phyloP scores from a whole-genome alignment of 2,113 vertebrate genomes.

The Ciconia maguari region DNA sequence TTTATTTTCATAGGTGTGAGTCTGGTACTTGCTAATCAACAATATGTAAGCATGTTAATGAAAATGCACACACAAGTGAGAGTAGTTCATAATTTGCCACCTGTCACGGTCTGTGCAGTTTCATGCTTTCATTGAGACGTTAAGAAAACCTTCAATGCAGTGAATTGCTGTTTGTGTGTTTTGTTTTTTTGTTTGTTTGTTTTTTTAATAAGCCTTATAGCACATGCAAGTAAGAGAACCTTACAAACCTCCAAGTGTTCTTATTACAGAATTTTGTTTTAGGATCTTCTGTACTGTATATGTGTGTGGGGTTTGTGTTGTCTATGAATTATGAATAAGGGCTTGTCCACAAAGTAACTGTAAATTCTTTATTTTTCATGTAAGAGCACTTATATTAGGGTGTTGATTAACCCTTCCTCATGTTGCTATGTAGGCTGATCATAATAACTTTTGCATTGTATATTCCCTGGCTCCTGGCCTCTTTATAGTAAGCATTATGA shows the following conservation, averaged over 20 bases:
- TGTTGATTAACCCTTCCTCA: not conserved
- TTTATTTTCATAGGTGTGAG: not conserved
- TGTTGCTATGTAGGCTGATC: not conserved
- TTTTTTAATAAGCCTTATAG: not conserved
- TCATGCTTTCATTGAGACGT: not conserved
- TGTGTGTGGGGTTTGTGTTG: not conserved
- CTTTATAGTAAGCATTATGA: not conserved
- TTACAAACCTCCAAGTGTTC: not conserved
- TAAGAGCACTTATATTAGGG: not conserved
- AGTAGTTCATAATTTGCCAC: not conserved
- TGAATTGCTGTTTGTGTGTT: not conserved
- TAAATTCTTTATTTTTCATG: not conserved
- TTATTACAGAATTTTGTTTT: not conserved
- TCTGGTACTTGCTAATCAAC: slow-evolving; percentile 1
- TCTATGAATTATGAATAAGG: not conserved
- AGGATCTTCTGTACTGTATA: not conserved
- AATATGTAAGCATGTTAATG: not conserved
- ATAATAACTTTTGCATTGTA: not conserved
- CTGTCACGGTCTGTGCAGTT: slow-evolving; percentile 9
- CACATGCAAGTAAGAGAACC: not conserved
- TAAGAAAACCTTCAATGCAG: slow-evolving; percentile 3
- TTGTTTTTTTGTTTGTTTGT: too few relatives aligned
- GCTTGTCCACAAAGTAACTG: not conserved
- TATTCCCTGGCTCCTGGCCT: not conserved
- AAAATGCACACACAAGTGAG: not conserved